Evolutionary conservation across 1,140 invertebrate genomes (phyloP), one percentile per base, ranked within the genome.

Genomic region (Aethina tumida): DNA sequence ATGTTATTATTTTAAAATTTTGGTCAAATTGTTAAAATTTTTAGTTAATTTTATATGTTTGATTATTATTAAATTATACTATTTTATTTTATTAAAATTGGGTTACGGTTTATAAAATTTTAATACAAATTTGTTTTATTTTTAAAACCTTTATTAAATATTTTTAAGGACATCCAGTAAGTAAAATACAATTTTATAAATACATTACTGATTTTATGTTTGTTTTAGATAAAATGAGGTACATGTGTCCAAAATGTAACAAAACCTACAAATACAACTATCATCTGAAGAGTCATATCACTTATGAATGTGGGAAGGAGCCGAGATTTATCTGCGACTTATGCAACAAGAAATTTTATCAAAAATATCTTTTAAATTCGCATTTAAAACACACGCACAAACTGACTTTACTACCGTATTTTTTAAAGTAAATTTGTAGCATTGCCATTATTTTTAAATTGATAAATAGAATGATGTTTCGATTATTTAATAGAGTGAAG

Each of bases 261-360:
- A 35, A 25, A 35, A 13, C 4, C 4, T 35, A 35, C 20, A 35
- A 25, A n/a, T 10, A 35, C 10, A 12, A 24, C 5, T 24, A 13
- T 2, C 15, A 35, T 25, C 33, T 35, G 8, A 2, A 4, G 7
- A 5, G 22, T 10, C 33, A 35, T 16, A 4, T 19, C 3, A 35
- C 22, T 24, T 12, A 24, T 5, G 33, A 35, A 13, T 35, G 33
- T 25, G 15, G 20, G 13, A 24, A 35, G 13, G 20, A 35, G 7
- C 33, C 33, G 2, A 8, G 12, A 17, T 13, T 35, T 2, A 5
- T 12, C 4, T 35, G 33, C 12, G 4, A 5, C 3, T 3, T 24
- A 10, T 35, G 33, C 33, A 4, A 24, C 4, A 35, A 25, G 33
- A 35, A n/a, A 2, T 24, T 25, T 17, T 35, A 9, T 25, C 33